These are phyloP conservation scores for Spea bombifrons DNA, from an alignment of 2,113 vertebrate genomes.

Conservation along the genomic window DNA sequence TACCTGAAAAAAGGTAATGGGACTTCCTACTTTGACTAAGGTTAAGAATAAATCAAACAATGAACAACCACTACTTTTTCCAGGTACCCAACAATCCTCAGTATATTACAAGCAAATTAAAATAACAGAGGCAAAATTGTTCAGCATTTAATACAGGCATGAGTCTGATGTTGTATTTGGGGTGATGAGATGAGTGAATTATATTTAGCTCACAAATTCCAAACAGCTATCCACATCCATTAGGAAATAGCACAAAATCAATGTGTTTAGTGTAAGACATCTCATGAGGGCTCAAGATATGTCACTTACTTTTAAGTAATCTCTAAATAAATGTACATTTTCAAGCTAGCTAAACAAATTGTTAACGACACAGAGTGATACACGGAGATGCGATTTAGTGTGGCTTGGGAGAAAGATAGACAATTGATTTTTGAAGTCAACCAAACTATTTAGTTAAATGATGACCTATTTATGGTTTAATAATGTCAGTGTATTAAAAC, in stretches of 20 bases:
- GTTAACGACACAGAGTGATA: neutral
- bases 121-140: too few relatives aligned
- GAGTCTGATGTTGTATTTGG: too few relatives aligned
- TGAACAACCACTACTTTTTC: too few relatives aligned
- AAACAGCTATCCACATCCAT: neutral
- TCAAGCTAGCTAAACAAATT: slow-evolving; percentile 10
- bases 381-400: neutral
- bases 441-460: neutral
- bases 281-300: slow-evolving; percentile 3
- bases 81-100: too few relatives aligned
- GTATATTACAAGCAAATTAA: too few relatives aligned
- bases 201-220: neutral
- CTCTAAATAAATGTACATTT: neutral
- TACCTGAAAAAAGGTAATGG: too few relatives aligned
- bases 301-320: neutral
- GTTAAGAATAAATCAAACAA: too few relatives aligned
- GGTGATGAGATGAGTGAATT: neutral
- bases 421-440: slow-evolving; percentile 11
- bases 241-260: slow-evolving; percentile 23
- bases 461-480: neutral
- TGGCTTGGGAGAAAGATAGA: neutral
- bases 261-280: neutral
- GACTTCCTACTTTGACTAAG: too few relatives aligned
- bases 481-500: neutral
- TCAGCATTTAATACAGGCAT: too few relatives aligned